These are phyloP conservation scores for Siphlonurus alternatus DNA, from an alignment of 2,888 invertebrate species.

Conservation along the genomic window DNA sequence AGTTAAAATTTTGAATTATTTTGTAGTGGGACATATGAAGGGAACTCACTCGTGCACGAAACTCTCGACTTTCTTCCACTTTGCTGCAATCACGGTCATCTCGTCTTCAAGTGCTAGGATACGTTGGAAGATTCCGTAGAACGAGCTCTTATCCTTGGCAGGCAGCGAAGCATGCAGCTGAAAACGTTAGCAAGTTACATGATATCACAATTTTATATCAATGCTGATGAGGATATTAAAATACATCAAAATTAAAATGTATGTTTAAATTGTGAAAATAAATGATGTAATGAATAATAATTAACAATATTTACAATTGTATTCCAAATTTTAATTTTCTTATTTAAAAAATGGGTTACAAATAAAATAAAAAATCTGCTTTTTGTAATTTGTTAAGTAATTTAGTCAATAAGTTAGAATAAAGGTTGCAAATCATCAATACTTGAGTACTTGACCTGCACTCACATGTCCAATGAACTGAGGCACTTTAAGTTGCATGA, in stretches of 20 bases:
- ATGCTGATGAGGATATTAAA: no score
- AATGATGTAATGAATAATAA: no score
- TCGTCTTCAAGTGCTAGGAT: constrained; percentile 39
- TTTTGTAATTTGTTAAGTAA: background rate
- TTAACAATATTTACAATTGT: no score
- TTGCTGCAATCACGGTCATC: constrained; percentile 35
- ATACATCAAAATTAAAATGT: no score
- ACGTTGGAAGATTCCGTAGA: constrained; percentile 30
- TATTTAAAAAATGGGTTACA: no score
- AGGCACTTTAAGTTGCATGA: constrained; percentile 36
- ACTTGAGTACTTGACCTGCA: no score
- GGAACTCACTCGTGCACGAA: constrained; percentile 6
- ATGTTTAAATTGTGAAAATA: no score
- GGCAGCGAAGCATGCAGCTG: constrained; percentile 16
- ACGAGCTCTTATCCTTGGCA: constrained; percentile 22
- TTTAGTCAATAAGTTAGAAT: background rate
- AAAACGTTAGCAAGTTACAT: background rate
- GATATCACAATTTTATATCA: no score
- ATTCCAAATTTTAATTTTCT: no score
- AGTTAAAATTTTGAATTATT: no score
- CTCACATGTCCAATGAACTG: constrained; percentile 33
- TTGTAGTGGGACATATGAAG: no score
- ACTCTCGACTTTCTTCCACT: constrained; percentile 35
- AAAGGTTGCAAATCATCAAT: background rate
- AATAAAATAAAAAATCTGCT: background rate